Conservation (phyloP, 2,888 invertebrate genomes). For the Conus canariensis region DNA sequence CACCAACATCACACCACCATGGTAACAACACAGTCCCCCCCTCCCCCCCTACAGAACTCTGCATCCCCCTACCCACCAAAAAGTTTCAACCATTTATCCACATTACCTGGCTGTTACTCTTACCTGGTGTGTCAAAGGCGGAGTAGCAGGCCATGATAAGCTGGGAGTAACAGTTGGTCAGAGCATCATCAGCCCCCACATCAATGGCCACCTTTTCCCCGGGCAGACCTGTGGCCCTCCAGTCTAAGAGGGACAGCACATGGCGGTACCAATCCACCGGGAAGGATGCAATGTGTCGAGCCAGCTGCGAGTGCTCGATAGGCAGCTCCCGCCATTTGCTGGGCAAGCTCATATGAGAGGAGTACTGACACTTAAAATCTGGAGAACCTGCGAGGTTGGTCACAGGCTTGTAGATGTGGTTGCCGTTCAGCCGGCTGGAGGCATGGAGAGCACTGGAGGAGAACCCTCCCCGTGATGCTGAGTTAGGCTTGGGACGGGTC, state of each 20-base stretch:
- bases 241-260: slow-evolving; percentile 66
- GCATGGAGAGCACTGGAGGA: slow-evolving; percentile 17
- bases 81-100: no score
- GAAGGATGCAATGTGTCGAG: slow-evolving; percentile 65
- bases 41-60: no score
- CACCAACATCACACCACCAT: no score
- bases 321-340: slow-evolving; percentile 73
- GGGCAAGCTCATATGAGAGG: slow-evolving; percentile 70
- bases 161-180: slow-evolving; percentile 71
- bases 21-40: no score
- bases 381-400: slow-evolving; percentile 72
- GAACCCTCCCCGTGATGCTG: slow-evolving; percentile 2
- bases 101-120: neutral
- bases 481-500: slow-evolving; percentile 45
- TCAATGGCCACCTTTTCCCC: slow-evolving; percentile 64
- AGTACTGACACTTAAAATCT: slow-evolving; percentile 71
- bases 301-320: slow-evolving; percentile 69
- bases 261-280: slow-evolving; percentile 73
- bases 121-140: slow-evolving; percentile 72
- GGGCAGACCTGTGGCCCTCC: slow-evolving; percentile 62
- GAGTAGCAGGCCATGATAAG: slow-evolving; percentile 76
- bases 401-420: slow-evolving; percentile 71
- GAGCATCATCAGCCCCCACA: slow-evolving; percentile 65
- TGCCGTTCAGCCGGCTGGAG: slow-evolving; percentile 53
- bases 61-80: no score